These are phyloP conservation scores for Stenotaenia linearis DNA, from an alignment of 2,888 invertebrate genomes.

Conservation along the genomic window DNA sequence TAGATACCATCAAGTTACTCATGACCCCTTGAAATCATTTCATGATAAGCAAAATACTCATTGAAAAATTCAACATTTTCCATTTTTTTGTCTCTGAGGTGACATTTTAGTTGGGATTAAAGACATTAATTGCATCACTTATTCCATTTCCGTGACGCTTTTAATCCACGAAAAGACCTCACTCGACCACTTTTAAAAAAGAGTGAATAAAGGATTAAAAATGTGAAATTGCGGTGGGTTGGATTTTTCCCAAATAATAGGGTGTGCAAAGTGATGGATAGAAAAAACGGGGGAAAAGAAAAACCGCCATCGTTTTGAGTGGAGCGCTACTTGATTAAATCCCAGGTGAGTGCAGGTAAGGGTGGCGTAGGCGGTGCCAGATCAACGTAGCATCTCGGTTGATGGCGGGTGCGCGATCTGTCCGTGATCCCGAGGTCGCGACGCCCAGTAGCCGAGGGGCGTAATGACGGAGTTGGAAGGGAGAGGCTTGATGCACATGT, in stretches of 20 bases:
- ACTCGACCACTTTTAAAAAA: neutral
- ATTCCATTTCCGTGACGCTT: too few relatives aligned
- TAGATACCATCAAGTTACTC: too few relatives aligned
- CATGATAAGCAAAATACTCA: too few relatives aligned
- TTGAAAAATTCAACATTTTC: too few relatives aligned
- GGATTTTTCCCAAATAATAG: neutral
- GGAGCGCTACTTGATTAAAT: neutral
- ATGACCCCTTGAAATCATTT: too few relatives aligned
- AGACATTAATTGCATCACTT: too few relatives aligned
- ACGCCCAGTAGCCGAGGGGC: conserved; percentile 19
- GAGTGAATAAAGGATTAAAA: neutral
- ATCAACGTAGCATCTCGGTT: neutral
- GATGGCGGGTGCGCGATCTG: conserved; percentile 11
- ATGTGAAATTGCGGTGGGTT: neutral
- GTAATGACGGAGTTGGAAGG: neutral
- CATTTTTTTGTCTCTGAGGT: too few relatives aligned
- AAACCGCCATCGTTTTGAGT: neutral
- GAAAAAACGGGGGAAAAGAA: neutral
- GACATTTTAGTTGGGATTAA: too few relatives aligned
- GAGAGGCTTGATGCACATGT: neutral
- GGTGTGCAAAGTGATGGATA: neutral
- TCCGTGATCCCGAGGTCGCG: conserved; percentile 15
- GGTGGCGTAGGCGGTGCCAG: neutral
- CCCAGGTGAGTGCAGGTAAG: conserved; percentile 4
- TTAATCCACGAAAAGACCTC: too few relatives aligned